phyloP scores from a whole-genome alignment of 2,797 vertebrate species.

The Melanogrammus aeglefinus region DNA sequence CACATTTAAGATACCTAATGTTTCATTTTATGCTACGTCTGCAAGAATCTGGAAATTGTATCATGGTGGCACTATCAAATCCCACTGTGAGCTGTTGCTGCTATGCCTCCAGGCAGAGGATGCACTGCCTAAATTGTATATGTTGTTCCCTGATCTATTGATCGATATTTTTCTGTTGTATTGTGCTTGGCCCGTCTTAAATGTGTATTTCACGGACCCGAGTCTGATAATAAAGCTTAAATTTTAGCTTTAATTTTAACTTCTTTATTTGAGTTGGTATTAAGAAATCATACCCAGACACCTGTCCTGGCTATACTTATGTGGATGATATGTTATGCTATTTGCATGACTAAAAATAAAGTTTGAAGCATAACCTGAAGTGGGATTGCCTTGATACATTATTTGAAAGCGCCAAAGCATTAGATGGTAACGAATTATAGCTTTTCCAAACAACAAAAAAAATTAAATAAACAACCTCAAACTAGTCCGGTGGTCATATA shows the following conservation, averaged over 20 bases:
- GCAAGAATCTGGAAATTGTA: background rate
- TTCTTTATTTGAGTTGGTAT: slow-evolving; percentile 65
- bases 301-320: slow-evolving; percentile 40
- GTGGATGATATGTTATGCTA: background rate
- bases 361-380: background rate
- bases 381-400: background rate
- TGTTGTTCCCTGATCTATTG: too few species aligned
- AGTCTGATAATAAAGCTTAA: too few species aligned
- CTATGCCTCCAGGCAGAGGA: too few species aligned
- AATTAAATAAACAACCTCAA: background rate
- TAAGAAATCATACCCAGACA: slow-evolving; percentile 57
- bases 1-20: background rate
- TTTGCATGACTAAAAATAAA: slow-evolving; percentile 6
- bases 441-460: background rate
- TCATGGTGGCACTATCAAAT: background rate
- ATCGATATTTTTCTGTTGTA: too few species aligned
- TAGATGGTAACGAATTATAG: too few species aligned
- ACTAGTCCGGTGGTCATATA: background rate
- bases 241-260: slow-evolving; percentile 48
- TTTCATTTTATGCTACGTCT: background rate
- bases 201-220: too few species aligned
- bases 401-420: background rate
- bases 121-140: too few species aligned
- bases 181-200: too few species aligned
- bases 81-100: too few species aligned